These are phyloP conservation scores for Aphodius granarius DNA, from an alignment of 2,888 invertebrate species.

Conservation along the genomic window DNA sequence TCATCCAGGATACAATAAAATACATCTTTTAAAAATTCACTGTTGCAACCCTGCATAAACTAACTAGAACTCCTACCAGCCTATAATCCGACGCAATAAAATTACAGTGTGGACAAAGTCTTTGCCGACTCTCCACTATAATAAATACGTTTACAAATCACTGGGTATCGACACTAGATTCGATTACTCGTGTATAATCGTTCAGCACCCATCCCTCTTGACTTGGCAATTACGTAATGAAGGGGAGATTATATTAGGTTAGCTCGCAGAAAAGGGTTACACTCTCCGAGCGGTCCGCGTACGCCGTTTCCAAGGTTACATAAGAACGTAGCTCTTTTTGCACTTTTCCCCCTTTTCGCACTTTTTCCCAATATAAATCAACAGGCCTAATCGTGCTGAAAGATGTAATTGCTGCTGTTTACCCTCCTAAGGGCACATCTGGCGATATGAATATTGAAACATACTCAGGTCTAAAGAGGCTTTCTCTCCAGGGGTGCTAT, in stretches of 20 bases:
- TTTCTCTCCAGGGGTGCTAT: slow-evolving; percentile 7
- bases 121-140: slow-evolving; percentile 37
- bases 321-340: neutral
- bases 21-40: no score
- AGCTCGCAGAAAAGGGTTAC: slow-evolving; percentile 28
- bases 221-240: slow-evolving; percentile 52
- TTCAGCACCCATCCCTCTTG: slow-evolving; percentile 41
- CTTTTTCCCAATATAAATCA: slow-evolving; percentile 6
- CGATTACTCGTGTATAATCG: slow-evolving; percentile 45
- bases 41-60: no score
- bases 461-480: slow-evolving; percentile 10
- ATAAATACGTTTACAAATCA: slow-evolving; percentile 48
- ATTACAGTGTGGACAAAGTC: neutral
- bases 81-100: no score
- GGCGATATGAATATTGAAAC: slow-evolving; percentile 38
- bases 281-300: neutral
- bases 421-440: slow-evolving; percentile 36
- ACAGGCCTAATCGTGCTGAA: slow-evolving; percentile 33
- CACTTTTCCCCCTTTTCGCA: neutral
- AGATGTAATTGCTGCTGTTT: slow-evolving; percentile 36
- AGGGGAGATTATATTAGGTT: slow-evolving; percentile 48
- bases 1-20: no score
- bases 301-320: slow-evolving; percentile 6
- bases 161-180: slow-evolving; percentile 44
- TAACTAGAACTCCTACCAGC: no score